phyloP scores from a whole-genome alignment of 2,113 vertebrate species.

The Ceyx melanurus region DNA sequence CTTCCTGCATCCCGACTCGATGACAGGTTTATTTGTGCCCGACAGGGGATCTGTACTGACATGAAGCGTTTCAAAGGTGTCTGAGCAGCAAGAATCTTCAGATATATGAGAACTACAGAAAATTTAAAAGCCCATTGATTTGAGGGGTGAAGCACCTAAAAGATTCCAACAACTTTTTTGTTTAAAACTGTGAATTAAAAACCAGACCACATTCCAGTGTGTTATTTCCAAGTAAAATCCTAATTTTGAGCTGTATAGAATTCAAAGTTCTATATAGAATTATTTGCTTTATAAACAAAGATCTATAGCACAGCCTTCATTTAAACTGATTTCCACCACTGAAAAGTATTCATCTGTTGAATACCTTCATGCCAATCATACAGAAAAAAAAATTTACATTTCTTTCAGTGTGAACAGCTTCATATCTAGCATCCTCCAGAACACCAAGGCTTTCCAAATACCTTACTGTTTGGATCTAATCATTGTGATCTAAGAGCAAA shows the following conservation, averaged over 20 bases:
- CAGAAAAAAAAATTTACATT: neutral
- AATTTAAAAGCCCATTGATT: neutral
- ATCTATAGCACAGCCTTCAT: neutral
- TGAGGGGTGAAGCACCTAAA: neutral
- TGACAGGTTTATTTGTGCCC: conserved; percentile 29
- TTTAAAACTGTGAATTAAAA: conserved; percentile 14
- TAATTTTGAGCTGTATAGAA: neutral
- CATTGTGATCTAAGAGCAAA: conserved; percentile 17
- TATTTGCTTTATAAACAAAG: neutral
- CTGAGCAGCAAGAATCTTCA: conserved; percentile 3
- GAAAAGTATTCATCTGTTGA: neutral
- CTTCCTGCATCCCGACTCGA: neutral
- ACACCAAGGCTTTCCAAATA: neutral
- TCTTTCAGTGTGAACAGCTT: neutral
- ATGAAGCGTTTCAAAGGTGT: neutral
- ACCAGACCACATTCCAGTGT: neutral
- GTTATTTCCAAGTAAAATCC: neutral
- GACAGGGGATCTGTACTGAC: neutral
- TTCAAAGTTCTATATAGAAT: neutral
- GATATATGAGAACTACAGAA: neutral
- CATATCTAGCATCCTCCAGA: neutral
- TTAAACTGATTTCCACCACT: neutral
- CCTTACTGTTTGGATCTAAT: neutral
- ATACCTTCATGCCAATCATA: neutral
- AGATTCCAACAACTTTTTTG: neutral